These are phyloP conservation scores for Botia kubotai DNA, from an alignment of 2,797 vertebrate species.

Conservation along the genomic window DNA sequence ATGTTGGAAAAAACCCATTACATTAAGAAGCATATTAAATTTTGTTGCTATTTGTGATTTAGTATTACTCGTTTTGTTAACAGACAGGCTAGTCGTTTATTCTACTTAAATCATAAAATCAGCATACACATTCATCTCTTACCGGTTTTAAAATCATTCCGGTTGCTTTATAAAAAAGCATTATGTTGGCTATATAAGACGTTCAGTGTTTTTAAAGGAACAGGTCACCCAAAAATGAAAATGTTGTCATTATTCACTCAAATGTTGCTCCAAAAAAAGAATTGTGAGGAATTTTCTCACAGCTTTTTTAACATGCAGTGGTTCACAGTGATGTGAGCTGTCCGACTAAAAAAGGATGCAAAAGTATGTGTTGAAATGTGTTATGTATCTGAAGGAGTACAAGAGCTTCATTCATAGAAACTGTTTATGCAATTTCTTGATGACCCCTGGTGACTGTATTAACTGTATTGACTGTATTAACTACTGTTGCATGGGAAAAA, in stretches of 20 bases:
- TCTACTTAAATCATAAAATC: neutral
- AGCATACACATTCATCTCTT: neutral
- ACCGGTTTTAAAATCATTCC: neutral
- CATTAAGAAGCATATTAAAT: slow-evolving; percentile 12
- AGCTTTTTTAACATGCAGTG: neutral
- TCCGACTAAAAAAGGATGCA: neutral
- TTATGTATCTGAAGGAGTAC: no score
- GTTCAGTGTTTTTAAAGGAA: neutral
- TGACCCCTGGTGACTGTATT: neutral
- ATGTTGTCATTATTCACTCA: neutral
- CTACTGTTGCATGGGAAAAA: neutral
- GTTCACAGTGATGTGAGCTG: neutral
- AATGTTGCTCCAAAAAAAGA: neutral
- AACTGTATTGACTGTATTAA: no score
- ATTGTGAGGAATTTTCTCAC: neutral
- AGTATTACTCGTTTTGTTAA: neutral
- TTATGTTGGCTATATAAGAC: neutral
- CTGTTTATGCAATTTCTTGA: neutral
- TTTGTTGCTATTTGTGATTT: neutral
- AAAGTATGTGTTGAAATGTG: neutral
- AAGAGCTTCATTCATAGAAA: neutral
- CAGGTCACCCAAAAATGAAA: neutral
- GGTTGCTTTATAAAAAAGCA: neutral
- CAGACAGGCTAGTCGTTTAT: neutral
- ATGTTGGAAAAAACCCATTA: slow-evolving; percentile 10